Evolutionary conservation across 2,113 vertebrate species (phyloP).

Genomic region (Gasterosteus aculeatus): DNA sequence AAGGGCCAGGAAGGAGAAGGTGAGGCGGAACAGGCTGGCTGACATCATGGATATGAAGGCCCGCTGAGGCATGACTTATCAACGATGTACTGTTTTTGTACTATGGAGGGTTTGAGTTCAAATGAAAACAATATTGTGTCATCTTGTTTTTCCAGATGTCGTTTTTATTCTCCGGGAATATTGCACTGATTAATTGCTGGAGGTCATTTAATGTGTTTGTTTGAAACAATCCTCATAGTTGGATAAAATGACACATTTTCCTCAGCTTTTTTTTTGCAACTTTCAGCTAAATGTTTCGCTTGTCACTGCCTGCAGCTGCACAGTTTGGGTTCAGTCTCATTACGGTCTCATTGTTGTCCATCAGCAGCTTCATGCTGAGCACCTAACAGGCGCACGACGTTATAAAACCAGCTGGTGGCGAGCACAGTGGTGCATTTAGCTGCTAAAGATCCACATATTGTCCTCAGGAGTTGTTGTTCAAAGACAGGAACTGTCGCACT

Average conservation of each 20-base stretch:
- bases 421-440: not conserved
- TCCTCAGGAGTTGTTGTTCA: not conserved
- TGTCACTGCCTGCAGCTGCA: not conserved
- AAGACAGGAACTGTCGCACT: not conserved
- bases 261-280: not conserved
- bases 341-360: not conserved
- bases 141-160: not conserved
- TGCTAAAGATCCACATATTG: not conserved
- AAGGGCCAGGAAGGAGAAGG: constrained; percentile 46
- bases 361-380: not conserved
- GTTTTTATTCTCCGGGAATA: not conserved
- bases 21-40: constrained; percentile 10
- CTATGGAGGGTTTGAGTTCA: not conserved
- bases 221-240: not conserved
- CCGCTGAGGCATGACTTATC: not conserved
- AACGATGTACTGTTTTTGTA: not conserved
- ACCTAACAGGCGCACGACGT: not conserved
- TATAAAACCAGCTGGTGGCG: not conserved
- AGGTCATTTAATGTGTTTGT: not conserved
- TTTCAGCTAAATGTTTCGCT: not conserved
- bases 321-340: not conserved
- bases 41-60: constrained; percentile 2
- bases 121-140: not conserved
- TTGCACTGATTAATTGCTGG: not conserved
- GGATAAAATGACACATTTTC: not conserved